Conservation (phyloP, 2,113 vertebrate species). For the Alouatta palliata region DNA sequence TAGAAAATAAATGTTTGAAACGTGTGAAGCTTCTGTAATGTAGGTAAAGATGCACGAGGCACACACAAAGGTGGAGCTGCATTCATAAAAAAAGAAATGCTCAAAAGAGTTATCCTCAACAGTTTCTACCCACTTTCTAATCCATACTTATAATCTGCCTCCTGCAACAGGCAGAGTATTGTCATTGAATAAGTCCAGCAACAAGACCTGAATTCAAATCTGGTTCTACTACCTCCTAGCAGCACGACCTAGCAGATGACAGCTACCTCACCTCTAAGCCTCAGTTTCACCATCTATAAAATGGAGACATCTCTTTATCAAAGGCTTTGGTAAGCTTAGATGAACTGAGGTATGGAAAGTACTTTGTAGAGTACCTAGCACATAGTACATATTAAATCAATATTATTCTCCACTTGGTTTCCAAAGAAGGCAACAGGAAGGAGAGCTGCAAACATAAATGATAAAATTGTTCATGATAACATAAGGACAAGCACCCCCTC, state of each 20-base stretch:
- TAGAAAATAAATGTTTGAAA: not conserved
- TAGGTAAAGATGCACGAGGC: not conserved
- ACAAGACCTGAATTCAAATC: not conserved
- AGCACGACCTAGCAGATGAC: not conserved
- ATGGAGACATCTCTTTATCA: not conserved
- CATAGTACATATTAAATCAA: not conserved
- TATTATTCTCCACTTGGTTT: not conserved
- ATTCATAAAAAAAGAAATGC: not conserved
- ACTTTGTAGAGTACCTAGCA: not conserved
- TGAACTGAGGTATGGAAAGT: not conserved
- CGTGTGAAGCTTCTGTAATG: not conserved
- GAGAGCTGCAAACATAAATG: not conserved
- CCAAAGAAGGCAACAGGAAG: not conserved
- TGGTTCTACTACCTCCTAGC: not conserved
- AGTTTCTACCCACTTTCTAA: not conserved
- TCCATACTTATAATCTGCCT: not conserved
- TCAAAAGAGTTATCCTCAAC: not conserved
- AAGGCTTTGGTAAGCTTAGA: not conserved
- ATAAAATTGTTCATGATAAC: not conserved
- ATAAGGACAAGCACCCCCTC: not conserved
- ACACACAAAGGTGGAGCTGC: not conserved
- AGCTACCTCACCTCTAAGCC: not conserved
- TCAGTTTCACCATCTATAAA: not conserved
- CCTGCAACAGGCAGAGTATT: not conserved
- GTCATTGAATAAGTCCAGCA: not conserved